Evolutionary conservation across 2,113 vertebrate species (phyloP).

Genomic region (Microtus oregoni): DNA sequence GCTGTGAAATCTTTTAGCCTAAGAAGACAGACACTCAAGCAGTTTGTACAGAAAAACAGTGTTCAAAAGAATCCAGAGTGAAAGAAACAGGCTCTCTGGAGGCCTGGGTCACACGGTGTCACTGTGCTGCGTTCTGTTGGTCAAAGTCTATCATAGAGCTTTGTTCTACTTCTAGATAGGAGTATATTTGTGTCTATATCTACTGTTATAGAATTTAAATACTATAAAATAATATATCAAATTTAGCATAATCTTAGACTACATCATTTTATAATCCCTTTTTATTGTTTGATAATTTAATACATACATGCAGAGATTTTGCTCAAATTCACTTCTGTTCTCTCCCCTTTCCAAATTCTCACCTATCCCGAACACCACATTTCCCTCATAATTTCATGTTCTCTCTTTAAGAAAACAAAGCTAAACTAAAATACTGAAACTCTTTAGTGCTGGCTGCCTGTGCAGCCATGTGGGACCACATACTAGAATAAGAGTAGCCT

Average conservation of each 20-base stretch:
- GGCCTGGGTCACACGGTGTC: background rate
- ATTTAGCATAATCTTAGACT: background rate
- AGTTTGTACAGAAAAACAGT: background rate
- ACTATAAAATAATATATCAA: background rate
- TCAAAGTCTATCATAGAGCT: background rate
- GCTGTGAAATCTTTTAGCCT: background rate
- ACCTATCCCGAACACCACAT: background rate
- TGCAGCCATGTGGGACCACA: background rate
- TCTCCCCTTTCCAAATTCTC: background rate
- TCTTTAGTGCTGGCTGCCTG: background rate
- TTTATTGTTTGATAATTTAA: background rate
- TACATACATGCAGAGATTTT: background rate
- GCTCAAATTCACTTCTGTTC: background rate
- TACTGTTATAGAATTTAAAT: constrained; percentile 40
- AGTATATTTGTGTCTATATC: background rate
- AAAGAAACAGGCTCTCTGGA: background rate
- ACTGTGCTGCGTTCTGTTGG: background rate
- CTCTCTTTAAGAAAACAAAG: background rate
- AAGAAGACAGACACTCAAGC: background rate
- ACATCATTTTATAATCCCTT: background rate
- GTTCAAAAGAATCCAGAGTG: background rate
- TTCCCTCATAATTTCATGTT: background rate
- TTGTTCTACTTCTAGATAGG: background rate
- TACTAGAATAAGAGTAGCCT: background rate
- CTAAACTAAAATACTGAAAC: background rate